Conservation (phyloP, 2,888 invertebrate species). For the Stramonita haemastoma region DNA sequence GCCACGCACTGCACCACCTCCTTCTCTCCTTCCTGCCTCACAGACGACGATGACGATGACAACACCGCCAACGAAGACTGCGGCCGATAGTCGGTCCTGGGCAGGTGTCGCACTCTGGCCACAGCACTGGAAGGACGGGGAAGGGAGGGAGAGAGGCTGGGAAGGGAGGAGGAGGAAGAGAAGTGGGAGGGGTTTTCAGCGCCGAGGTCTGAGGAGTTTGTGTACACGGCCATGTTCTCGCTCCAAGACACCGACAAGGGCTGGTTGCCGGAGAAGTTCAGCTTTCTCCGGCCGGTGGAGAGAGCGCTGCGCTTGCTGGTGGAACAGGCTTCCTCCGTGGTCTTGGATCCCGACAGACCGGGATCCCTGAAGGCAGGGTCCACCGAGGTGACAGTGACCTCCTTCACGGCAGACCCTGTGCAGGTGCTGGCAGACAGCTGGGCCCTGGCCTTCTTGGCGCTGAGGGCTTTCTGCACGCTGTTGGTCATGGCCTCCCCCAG, state of each 20-base stretch:
- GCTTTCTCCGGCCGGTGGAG: background rate
- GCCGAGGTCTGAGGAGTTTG: slow-evolving; percentile 58
- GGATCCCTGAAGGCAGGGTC: background rate
- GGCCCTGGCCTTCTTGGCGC: background rate
- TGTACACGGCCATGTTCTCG: slow-evolving; percentile 47
- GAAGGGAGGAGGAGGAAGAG: slow-evolving; percentile 12
- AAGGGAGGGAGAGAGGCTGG: background rate
- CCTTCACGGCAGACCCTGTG: background rate
- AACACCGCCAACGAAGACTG: background rate
- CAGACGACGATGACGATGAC: background rate
- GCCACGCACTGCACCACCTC: background rate
- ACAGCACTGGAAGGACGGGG: slow-evolving; percentile 6
- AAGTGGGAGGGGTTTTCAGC: slow-evolving; percentile 44
- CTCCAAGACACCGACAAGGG: background rate
- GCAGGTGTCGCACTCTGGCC: slow-evolving; percentile 16
- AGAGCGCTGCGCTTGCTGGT: background rate
- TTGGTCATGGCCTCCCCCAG: background rate
- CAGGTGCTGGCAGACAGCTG: background rate
- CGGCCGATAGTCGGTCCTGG: slow-evolving; percentile 5
- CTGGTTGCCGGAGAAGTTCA: background rate
- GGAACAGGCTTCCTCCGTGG: background rate
- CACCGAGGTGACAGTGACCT: background rate
- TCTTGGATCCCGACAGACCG: background rate
- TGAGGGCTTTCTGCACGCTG: background rate
- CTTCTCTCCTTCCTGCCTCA: background rate